Evolutionary conservation across 2,888 invertebrate genomes (phyloP).

Genomic region (Stegana nigrithorax): DNA sequence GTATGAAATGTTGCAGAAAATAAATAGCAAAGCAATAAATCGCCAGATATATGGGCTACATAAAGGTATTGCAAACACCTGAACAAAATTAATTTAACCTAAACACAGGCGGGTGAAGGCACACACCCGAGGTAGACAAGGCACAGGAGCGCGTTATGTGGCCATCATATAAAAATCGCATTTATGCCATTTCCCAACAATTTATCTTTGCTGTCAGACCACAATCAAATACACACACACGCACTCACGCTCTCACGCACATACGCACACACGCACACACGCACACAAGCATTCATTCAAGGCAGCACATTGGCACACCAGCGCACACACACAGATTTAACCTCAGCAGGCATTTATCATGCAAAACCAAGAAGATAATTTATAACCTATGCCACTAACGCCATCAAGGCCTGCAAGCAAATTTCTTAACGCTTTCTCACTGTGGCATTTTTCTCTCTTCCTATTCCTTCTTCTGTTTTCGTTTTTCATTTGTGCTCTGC

Average conservation of each 20-base stretch:
- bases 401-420: background rate
- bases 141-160: too few relatives aligned
- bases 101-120: background rate
- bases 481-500: too few relatives aligned
- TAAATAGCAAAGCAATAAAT: too few relatives aligned
- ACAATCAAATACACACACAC: constrained; percentile 30
- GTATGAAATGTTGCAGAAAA: too few relatives aligned
- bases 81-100: constrained; percentile 1
- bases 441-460: constrained; percentile 25
- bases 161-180: constrained; percentile 53
- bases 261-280: constrained; percentile 5
- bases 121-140: too few relatives aligned
- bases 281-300: constrained; percentile 10
- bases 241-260: constrained; percentile 18
- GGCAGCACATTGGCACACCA: constrained; percentile 18
- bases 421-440: constrained; percentile 15
- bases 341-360: constrained; percentile 49
- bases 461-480: constrained; percentile 13
- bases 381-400: constrained; percentile 51
- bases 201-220: constrained; percentile 60
- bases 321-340: constrained; percentile 42
- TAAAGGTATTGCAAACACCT: background rate
- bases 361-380: constrained; percentile 59
- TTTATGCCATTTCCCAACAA: constrained; percentile 59
- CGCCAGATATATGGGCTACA: too few relatives aligned